phyloP scores from a whole-genome alignment of 1,140 invertebrate genomes.

The Neuroterus valhalla region DNA sequence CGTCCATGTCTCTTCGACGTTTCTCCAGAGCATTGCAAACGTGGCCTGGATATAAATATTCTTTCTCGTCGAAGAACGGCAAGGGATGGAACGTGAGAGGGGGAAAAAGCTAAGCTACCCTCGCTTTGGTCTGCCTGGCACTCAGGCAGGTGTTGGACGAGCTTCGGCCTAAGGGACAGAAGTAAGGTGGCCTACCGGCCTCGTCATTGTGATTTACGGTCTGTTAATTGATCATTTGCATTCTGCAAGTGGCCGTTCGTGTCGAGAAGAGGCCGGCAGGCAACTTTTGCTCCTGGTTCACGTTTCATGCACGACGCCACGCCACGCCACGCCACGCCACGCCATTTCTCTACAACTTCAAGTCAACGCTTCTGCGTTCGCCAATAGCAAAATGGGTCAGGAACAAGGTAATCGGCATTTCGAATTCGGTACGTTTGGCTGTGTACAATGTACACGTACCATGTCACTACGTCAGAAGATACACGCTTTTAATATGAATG shows the following conservation, averaged over 20 bases:
- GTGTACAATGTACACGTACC: conserved; percentile 51
- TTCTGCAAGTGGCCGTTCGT: conserved; percentile 51
- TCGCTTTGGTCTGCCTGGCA: conserved; percentile 38
- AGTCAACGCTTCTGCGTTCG: conserved; percentile 48
- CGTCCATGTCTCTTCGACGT: conserved; percentile 48
- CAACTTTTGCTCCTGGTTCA: not conserved
- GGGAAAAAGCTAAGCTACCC: conserved; percentile 35
- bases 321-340: no score
- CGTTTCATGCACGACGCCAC: not conserved
- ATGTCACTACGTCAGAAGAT: conserved; percentile 9
- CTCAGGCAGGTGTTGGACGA: conserved; percentile 40
- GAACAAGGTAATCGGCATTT: conserved; percentile 54
- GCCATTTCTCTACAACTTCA: not conserved
- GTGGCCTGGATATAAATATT: conserved; percentile 66
- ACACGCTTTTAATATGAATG: not conserved
- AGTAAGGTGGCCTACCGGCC: conserved; percentile 48
- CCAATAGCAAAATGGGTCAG: conserved; percentile 66
- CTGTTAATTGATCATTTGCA: conserved; percentile 73
- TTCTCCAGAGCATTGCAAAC: conserved; percentile 56
- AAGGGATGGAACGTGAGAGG: conserved; percentile 30
- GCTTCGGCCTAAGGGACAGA: conserved; percentile 38
- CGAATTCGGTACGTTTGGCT: conserved; percentile 50
- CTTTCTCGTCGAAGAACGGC: conserved; percentile 34
- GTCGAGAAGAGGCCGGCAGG: conserved; percentile 8
- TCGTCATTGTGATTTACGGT: conserved; percentile 65